These are phyloP conservation scores for Lycia hirtaria DNA, from an alignment of 2,888 invertebrate species.

Conservation along the genomic window DNA sequence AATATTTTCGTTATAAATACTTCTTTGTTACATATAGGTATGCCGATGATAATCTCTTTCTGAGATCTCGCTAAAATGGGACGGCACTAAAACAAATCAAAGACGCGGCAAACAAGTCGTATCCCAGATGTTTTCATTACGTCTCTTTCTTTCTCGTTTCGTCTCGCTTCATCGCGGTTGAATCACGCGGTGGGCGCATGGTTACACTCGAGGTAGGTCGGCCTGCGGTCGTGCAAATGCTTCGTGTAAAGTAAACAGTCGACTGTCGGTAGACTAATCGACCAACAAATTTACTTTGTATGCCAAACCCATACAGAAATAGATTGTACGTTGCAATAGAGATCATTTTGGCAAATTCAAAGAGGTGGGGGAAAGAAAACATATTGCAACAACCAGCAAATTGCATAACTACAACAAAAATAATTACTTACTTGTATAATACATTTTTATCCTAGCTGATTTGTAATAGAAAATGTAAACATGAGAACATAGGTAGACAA, in stretches of 20 bases:
- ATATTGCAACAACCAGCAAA: not conserved
- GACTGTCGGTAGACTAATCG: conserved; percentile 39
- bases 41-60: conserved; percentile 21
- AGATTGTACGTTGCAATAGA: not conserved
- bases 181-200: conserved; percentile 58
- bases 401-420: not conserved
- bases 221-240: conserved; percentile 39
- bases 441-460: not conserved
- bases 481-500: not conserved
- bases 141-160: conserved; percentile 49
- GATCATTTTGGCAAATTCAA: conserved; percentile 8
- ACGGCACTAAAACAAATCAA: conserved; percentile 47
- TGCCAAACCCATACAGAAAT: conserved; percentile 17
- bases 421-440: not conserved
- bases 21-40: conserved; percentile 25
- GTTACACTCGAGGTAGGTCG: conserved; percentile 45
- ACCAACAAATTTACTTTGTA: conserved; percentile 31
- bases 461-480: not conserved
- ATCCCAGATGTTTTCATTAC: conserved; percentile 66
- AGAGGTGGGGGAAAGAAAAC: not conserved
- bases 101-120: conserved; percentile 41
- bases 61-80: conserved; percentile 39
- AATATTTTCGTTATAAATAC: no score
- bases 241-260: conserved; percentile 33
- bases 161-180: conserved; percentile 42